Evolutionary conservation across 2,113 vertebrate species (phyloP).

Genomic region (Callithrix jacchus): DNA sequence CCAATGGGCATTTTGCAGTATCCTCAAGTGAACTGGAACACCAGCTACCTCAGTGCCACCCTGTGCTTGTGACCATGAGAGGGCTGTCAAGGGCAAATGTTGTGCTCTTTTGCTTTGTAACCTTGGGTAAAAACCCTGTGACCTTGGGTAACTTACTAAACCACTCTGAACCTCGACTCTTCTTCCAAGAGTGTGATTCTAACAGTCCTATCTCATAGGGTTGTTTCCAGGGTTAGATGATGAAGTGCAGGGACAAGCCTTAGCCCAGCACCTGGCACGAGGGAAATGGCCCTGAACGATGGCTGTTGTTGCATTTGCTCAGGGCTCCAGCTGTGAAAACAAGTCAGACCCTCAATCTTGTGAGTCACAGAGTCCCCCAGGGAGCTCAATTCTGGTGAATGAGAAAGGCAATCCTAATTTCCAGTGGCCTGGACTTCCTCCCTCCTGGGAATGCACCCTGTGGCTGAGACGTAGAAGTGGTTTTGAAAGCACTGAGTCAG

Average conservation of each 20-base stretch:
- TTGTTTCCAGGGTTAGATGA: not conserved
- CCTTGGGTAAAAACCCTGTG: not conserved
- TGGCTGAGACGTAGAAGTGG: not conserved
- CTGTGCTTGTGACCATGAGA: not conserved
- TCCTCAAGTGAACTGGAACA: not conserved
- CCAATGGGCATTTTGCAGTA: not conserved
- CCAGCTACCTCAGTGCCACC: not conserved
- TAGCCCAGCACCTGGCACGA: not conserved
- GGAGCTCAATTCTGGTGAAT: not conserved
- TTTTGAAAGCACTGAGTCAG: slow-evolving; percentile 32
- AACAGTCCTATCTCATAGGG: fast-evolving
- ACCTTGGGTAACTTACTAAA: not conserved
- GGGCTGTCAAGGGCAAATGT: not conserved
- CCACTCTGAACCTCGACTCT: not conserved
- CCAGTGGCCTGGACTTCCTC: not conserved
- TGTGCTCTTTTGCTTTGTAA: not conserved
- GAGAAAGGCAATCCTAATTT: not conserved
- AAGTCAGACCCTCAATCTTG: not conserved
- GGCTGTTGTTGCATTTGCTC: not conserved
- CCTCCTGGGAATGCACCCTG: not conserved
- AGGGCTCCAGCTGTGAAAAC: not conserved
- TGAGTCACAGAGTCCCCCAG: not conserved
- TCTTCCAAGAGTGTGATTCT: not conserved
- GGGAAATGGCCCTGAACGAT: not conserved
- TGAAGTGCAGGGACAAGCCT: not conserved